phyloP scores from a whole-genome alignment of 30 jellyfish, hydroid and myxozoan species.

The Aurelia aurita region DNA sequence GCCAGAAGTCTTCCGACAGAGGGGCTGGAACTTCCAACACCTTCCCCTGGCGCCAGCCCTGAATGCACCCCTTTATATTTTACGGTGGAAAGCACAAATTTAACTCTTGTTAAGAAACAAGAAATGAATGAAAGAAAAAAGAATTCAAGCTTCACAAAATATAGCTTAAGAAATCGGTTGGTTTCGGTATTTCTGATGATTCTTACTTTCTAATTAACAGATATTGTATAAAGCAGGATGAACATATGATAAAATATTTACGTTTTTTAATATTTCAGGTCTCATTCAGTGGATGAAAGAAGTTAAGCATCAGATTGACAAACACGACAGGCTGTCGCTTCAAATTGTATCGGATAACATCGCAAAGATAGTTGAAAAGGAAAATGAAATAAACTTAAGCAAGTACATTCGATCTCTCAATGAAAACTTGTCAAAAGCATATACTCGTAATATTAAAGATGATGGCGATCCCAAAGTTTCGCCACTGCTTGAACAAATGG shows the following conservation, averaged over 20 bases:
- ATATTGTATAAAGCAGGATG: background rate
- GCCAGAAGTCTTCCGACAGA: no score
- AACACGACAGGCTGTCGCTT: slow-evolving; percentile 82
- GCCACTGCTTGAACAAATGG: slow-evolving; percentile 59
- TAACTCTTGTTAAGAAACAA: no score
- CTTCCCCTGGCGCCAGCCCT: no score
- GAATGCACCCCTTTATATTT: no score
- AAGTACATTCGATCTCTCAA: slow-evolving; percentile 31
- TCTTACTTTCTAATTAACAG: no score
- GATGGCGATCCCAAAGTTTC: background rate
- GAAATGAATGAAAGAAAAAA: no score
- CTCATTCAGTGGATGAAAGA: slow-evolving; percentile 80
- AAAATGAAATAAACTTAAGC: slow-evolving; percentile 45
- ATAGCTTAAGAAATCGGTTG: no score
- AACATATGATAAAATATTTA: no score
- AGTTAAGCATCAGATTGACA: slow-evolving; percentile 72
- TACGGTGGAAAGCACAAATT: no score
- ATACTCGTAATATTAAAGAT: slow-evolving; percentile 29
- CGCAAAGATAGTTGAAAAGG: slow-evolving; percentile 71
- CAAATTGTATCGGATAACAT: slow-evolving; percentile 72
- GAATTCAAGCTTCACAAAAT: no score
- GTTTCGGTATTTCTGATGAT: no score
- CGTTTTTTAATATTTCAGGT: slow-evolving; percentile 27
- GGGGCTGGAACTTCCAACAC: no score
- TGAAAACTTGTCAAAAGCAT: slow-evolving; percentile 8